phyloP scores from a whole-genome alignment of 2,797 vertebrate species.

The Brachyrhaphis roseni region DNA sequence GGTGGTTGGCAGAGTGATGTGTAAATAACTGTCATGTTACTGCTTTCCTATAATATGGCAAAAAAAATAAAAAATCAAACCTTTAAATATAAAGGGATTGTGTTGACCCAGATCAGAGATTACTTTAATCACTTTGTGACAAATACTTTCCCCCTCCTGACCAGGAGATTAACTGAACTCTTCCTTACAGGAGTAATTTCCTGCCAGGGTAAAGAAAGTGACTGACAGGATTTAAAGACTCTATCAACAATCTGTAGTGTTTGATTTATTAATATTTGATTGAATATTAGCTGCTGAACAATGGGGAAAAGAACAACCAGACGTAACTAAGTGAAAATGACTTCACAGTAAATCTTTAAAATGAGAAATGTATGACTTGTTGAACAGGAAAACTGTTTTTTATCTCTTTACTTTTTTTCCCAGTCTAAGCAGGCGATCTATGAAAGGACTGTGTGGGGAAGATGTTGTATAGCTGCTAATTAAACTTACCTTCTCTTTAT shows the following conservation, averaged over 20 bases:
- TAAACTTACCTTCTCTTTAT: not conserved
- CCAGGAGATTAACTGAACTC: not conserved
- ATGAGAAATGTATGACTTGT: not conserved
- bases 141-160: not conserved
- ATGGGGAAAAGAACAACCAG: not conserved
- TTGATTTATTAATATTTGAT: not conserved
- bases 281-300: not conserved
- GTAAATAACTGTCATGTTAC: not conserved
- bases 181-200: not conserved
- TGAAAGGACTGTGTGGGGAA: not conserved
- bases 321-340: not conserved
- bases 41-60: not conserved
- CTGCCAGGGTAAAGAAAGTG: not conserved
- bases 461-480: not conserved
- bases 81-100: not conserved
- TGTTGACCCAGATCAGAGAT: not conserved
- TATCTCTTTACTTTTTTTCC: too few relatives aligned
- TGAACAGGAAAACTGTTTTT: not conserved
- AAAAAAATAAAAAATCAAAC: not conserved
- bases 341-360: not conserved
- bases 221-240: conserved; percentile 7
- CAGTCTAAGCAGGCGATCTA: not conserved
- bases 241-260: not conserved
- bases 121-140: conserved; percentile 5
- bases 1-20: not conserved